Percentiles rank a stretch among this genome's conserved stretches.
Evolutionary conservation across 2,113 vertebrate genomes (phyloP).

Genomic region (Plecturocebus donacophilus): DNA sequence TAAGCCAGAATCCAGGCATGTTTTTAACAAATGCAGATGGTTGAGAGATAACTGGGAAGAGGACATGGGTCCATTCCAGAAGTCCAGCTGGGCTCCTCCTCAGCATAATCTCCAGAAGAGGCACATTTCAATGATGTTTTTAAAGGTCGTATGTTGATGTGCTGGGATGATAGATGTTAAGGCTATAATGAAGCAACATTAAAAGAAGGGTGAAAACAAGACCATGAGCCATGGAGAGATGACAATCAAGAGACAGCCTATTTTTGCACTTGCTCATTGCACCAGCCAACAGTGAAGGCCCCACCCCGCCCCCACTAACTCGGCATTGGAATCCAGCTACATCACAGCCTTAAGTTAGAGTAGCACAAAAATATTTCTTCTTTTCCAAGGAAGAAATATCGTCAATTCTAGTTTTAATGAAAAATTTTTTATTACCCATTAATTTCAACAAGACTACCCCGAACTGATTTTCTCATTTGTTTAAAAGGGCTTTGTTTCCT

Average conservation of each 20-base stretch:
- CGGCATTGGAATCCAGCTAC: background rate
- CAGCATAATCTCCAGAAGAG: background rate
- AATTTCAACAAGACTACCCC: background rate
- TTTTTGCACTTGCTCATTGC: background rate
- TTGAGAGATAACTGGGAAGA: background rate
- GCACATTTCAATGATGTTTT: background rate
- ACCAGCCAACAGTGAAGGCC: background rate
- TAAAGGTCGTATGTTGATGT: background rate
- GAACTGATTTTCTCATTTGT: background rate
- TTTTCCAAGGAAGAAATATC: too few species aligned
- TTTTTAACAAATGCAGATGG: background rate
- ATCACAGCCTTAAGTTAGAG: background rate
- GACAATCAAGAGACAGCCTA: background rate
- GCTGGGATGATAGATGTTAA: background rate
- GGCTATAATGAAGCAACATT: background rate
- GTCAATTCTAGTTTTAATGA: background rate
- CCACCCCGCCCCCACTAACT: too few species aligned
- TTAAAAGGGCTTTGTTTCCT: background rate
- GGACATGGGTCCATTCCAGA: background rate
- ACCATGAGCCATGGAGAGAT: background rate
- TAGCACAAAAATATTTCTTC: background rate
- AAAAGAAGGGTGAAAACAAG: background rate
- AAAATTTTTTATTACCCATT: background rate
- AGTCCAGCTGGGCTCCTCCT: background rate
- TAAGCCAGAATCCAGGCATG: background rate